phyloP scores from a whole-genome alignment of 2,888 invertebrate genomes.

The Leptopilina drosophilae region DNA sequence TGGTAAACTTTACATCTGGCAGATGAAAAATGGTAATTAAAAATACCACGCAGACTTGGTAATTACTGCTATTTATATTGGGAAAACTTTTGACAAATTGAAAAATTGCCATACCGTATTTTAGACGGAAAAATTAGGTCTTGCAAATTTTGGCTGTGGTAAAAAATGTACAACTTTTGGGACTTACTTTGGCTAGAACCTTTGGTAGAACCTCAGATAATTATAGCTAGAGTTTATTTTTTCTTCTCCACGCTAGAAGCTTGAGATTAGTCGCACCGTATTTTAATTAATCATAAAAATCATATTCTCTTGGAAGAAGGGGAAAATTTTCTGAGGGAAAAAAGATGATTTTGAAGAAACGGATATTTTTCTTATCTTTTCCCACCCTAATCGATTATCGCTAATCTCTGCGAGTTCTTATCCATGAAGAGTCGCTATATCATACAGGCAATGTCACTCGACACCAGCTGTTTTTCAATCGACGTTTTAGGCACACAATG shows the following conservation, averaged over 20 bases:
- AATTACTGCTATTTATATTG: too few species aligned
- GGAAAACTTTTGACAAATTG: too few species aligned
- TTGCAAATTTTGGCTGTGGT: too few species aligned
- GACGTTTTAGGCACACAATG: slow-evolving; percentile 54
- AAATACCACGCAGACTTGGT: background rate
- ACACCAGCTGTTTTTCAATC: slow-evolving; percentile 57
- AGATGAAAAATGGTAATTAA: slow-evolving; percentile 11
- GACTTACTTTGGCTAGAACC: too few species aligned
- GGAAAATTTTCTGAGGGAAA: too few species aligned
- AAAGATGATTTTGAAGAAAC: background rate
- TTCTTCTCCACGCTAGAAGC: too few species aligned
- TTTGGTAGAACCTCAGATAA: too few species aligned
- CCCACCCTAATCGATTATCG: slow-evolving; percentile 53
- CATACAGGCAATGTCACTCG: slow-evolving; percentile 55
- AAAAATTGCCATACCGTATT: too few species aligned
- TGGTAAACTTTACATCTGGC: background rate
- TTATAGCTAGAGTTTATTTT: too few species aligned
- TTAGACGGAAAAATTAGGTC: too few species aligned
- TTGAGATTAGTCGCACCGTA: too few species aligned
- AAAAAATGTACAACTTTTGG: too few species aligned
- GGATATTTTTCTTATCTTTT: slow-evolving; percentile 43
- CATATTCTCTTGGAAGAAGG: background rate
- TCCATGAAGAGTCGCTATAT: slow-evolving; percentile 57
- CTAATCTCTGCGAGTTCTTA: slow-evolving; percentile 58
- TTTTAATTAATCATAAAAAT: background rate